These are phyloP conservation scores for Dufourea novaeangliae DNA, from an alignment of 1,140 invertebrate species.

Conservation along the genomic window DNA sequence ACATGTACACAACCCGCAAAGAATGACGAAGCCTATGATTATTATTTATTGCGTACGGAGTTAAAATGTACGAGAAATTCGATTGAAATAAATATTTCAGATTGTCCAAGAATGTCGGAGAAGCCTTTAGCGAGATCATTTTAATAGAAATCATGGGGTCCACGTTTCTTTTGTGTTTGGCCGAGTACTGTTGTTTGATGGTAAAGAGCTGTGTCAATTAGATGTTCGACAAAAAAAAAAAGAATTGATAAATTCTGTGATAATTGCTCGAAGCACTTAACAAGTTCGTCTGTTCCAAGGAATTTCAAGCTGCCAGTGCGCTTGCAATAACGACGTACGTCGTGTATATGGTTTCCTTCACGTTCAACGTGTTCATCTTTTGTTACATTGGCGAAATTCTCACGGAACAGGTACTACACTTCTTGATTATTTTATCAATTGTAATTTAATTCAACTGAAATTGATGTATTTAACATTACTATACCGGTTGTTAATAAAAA, in stretches of 20 bases:
- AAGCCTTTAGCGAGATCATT: slow-evolving; percentile 42
- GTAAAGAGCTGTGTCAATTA: too few relatives aligned
- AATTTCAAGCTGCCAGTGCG: slow-evolving; percentile 50
- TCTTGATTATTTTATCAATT: not conserved
- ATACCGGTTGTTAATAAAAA: too few relatives aligned
- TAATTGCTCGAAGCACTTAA: too few relatives aligned
- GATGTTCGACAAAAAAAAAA: too few relatives aligned
- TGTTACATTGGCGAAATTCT: slow-evolving; percentile 71
- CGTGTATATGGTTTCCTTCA: slow-evolving; percentile 60
- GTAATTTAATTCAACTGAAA: not conserved
- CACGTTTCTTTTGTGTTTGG: slow-evolving; percentile 46
- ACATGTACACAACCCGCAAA: too few relatives aligned
- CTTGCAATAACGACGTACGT: slow-evolving; percentile 56
- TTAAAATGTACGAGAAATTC: not conserved
- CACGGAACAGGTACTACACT: slow-evolving; percentile 60
- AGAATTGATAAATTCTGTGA: too few relatives aligned
- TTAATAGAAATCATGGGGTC: slow-evolving; percentile 36
- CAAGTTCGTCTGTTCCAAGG: slow-evolving; percentile 32
- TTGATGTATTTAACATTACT: too few relatives aligned
- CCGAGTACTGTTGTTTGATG: slow-evolving; percentile 54
- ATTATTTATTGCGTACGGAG: too few relatives aligned
- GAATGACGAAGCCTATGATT: too few relatives aligned
- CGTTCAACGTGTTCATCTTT: slow-evolving; percentile 69
- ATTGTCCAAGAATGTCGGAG: slow-evolving; percentile 30
- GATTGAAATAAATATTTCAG: slow-evolving; percentile 30